Evolutionary conservation across 2,888 invertebrate species (phyloP).

Genomic region (Thalpophila matura): DNA sequence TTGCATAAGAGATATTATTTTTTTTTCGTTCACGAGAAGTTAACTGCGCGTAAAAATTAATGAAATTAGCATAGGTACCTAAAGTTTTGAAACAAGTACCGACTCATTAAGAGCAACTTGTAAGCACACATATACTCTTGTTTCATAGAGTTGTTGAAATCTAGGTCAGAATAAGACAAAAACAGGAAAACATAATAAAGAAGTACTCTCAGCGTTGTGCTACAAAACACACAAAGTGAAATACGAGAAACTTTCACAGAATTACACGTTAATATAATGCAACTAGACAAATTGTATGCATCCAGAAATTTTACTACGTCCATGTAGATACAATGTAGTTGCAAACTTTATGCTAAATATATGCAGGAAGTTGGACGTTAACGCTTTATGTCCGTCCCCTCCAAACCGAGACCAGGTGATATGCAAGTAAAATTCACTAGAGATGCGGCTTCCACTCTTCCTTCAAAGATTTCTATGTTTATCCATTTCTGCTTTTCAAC

Average conservation of each 20-base stretch:
- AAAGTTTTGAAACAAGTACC: too few species aligned
- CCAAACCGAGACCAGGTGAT: constrained; percentile 50
- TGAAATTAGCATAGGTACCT: too few species aligned
- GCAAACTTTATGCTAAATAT: constrained; percentile 57
- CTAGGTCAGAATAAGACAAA: neutral
- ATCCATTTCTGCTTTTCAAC: constrained; percentile 23
- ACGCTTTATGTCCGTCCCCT: constrained; percentile 24
- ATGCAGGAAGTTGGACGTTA: constrained; percentile 66
- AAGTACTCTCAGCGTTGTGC: neutral
- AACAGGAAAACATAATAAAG: neutral
- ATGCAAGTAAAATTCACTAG: constrained; percentile 59
- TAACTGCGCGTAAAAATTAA: too few species aligned
- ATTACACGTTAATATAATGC: constrained; percentile 17
- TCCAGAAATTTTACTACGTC: constrained; percentile 41
- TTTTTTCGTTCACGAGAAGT: too few species aligned
- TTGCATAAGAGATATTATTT: too few species aligned
- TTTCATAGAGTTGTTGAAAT: neutral
- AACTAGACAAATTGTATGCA: constrained; percentile 49
- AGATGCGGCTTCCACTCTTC: neutral
- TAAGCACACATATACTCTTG: too few species aligned
- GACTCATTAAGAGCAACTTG: neutral
- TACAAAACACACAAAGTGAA: constrained; percentile 2
- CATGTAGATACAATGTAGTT: constrained; percentile 27
- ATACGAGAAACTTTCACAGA: constrained; percentile 13
- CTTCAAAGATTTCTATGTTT: constrained; percentile 29